Percentiles rank a stretch among this genome's conserved stretches.
Conservation (phyloP, 2,888 invertebrate genomes). For the Iselma pallidipennis region DNA sequence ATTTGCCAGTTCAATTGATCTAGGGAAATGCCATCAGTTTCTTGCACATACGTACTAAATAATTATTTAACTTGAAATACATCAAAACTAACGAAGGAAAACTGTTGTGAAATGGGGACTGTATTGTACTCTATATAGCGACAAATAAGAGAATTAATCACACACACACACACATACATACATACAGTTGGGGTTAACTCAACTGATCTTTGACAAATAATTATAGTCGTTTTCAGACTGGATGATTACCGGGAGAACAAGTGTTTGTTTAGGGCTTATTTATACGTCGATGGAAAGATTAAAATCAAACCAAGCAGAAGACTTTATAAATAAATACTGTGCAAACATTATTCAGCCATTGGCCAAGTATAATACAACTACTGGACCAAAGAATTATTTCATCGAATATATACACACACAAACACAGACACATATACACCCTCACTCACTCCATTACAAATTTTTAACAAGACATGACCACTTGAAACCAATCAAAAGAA, state of each 20-base stretch:
- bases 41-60: slow-evolving; percentile 48
- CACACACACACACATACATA: slow-evolving; percentile 32
- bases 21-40: slow-evolving; percentile 38
- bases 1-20: slow-evolving; percentile 48
- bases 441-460: no score
- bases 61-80: slow-evolving; percentile 50
- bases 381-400: slow-evolving; percentile 42
- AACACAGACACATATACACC: no score
- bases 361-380: slow-evolving; percentile 48
- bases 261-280: slow-evolving; percentile 56
- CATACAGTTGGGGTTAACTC: slow-evolving; percentile 23
- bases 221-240: slow-evolving; percentile 43
- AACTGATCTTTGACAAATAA: slow-evolving; percentile 52
- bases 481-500: slow-evolving; percentile 4
- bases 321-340: slow-evolving; percentile 49
- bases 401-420: no score
- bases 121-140: slow-evolving; percentile 33
- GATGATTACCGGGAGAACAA: slow-evolving; percentile 48
- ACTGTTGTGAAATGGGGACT: slow-evolving; percentile 23
- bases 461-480: slow-evolving; percentile 17
- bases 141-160: slow-evolving; percentile 43
- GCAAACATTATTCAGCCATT: slow-evolving; percentile 45
- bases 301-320: slow-evolving; percentile 56
- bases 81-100: slow-evolving; percentile 45
- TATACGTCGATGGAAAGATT: slow-evolving; percentile 54